Evolutionary conservation across 2,113 vertebrate species (phyloP), one percentile per base, ranked within the genome.

Genomic region (Diphyllodes magnificus): DNA sequence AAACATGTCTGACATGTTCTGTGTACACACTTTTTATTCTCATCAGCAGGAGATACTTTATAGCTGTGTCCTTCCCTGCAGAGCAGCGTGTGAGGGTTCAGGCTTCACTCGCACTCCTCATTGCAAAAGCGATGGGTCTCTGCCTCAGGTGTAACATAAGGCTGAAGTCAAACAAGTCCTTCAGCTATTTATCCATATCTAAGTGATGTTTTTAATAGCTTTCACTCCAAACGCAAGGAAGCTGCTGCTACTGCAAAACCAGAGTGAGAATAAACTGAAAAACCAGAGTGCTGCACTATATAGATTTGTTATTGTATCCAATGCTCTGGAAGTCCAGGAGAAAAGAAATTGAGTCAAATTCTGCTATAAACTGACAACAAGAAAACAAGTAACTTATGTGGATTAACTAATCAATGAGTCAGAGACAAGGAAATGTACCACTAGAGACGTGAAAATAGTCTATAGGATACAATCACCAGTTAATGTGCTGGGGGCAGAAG

Each of bases 281-380:
- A 77, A 15, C 6, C 45, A 25, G 30, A 35, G 30, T 31, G 31
- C 81, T 90, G 92, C 47, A 3, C 50, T 16, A 17, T 17, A 93
- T 42, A 59, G 95, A 96, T 97, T 92, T 96, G 78, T 82, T 63
- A 44, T 76, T 12, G 4, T n/a, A 78, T 60, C 66, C 25, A 63
- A 68, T 5, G 6, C 5, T 28, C 51, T 23, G 0, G 13, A n/a
- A 69, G 8, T 45, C 35, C 13, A 63, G 63, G 24, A 39, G 27
- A 11, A 33, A 59, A 75, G n/a, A 49, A 37, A 37, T 37, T 54
- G 2, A 85, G 40, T 80, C 80, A 63, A 90, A 70, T 54, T 80
- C 73, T 66, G 19, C 84, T 59, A 11, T 82, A 54, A 81, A 61
- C 42, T 56, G 63, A 63, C 66, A 89, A 47, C 19, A 85, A 66